Evolutionary conservation across 2,797 vertebrate species (phyloP), one percentile per base, ranked within the genome.

Genomic region (Sciurus carolinensis): DNA sequence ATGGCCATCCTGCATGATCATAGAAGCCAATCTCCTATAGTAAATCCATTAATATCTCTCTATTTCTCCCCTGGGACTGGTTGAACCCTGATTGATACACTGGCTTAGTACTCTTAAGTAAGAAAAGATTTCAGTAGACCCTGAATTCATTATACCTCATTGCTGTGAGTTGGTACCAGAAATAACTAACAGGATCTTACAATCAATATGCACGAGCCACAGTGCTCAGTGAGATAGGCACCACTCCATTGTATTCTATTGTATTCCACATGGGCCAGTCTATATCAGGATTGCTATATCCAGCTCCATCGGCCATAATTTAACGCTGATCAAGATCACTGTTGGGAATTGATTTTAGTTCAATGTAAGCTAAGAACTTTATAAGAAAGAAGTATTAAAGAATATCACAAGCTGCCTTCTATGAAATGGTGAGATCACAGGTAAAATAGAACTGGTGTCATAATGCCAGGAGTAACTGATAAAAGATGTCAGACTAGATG

Each of bases 331-430:
- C 42, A 73, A 90, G 67, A 64, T 47, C 8, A 79, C 90, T 80
- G 28, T 64, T 28, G 42, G 24, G 47, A 87, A 83, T 52, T 10
- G n/a, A 69, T 88, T 76, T 47, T n/a, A 22, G 52, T 62, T 95
- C 83, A 90, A 36, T 47, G 12, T 79, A 94, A 91, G 17, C 42
- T 82, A 93, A 82, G 50, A 26, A 47, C 42, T 79, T 90, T 92
- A 42, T 87, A 89, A 95, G 86, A 85, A 94, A 92, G 44, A 75
- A 33, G 22, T 64, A 64, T 93, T 59, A 76, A 82, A 73, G 66
- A 93, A 76, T 80, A 72, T 18, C 69, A 94, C 30, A 94, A 64
- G 22, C 71, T 72, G 36, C 15, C 28, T 93, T 87, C 2, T 50
- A 83, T 75, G 57, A 82, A 6, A 7, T 13, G n/a, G 8, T 76